Evolutionary conservation across 2,888 invertebrate species (phyloP).

Genomic region (Heteromyza rotundicornis): DNA sequence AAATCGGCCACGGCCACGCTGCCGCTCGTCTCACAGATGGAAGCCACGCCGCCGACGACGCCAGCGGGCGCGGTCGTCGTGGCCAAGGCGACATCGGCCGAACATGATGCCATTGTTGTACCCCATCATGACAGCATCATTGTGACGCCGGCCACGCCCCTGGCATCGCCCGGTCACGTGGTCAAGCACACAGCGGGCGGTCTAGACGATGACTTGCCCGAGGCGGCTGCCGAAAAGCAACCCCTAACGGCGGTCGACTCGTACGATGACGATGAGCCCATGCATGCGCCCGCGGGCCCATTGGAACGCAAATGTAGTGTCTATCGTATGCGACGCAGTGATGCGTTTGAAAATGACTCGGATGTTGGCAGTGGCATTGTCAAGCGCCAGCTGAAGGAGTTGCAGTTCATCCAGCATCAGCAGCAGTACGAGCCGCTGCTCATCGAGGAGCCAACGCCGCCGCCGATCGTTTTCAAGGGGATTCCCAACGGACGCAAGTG

Average conservation of each 20-base stretch:
- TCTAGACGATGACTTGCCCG: slow-evolving; percentile 37
- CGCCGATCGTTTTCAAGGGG: slow-evolving; percentile 57
- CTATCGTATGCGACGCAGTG: slow-evolving; percentile 60
- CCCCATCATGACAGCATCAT: slow-evolving; percentile 59
- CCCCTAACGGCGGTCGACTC: slow-evolving; percentile 42
- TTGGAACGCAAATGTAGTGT: slow-evolving; percentile 62
- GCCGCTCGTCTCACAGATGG: slow-evolving; percentile 60
- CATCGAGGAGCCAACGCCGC: slow-evolving; percentile 59
- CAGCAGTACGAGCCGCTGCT: slow-evolving; percentile 56
- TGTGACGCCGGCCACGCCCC: slow-evolving; percentile 62
- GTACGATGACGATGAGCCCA: slow-evolving; percentile 47
- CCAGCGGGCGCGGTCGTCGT: slow-evolving; percentile 49
- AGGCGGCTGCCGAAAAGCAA: slow-evolving; percentile 44
- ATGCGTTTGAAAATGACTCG: slow-evolving; percentile 50
- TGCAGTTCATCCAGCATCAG: slow-evolving; percentile 50
- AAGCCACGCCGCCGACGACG: slow-evolving; percentile 58
- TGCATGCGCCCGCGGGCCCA: slow-evolving; percentile 51
- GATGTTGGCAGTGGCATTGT: slow-evolving; percentile 36
- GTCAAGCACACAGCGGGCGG: slow-evolving; percentile 40
- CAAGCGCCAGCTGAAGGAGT: slow-evolving; percentile 52
- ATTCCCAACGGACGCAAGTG: slow-evolving; percentile 56
- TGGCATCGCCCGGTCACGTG: slow-evolving; percentile 61
- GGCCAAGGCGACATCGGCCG: slow-evolving; percentile 37
- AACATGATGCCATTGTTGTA: slow-evolving; percentile 38
- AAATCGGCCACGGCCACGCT: slow-evolving; percentile 62